These are phyloP conservation scores for Leptopilina drosophilae DNA, from an alignment of 2,888 invertebrate genomes.

Conservation along the genomic window DNA sequence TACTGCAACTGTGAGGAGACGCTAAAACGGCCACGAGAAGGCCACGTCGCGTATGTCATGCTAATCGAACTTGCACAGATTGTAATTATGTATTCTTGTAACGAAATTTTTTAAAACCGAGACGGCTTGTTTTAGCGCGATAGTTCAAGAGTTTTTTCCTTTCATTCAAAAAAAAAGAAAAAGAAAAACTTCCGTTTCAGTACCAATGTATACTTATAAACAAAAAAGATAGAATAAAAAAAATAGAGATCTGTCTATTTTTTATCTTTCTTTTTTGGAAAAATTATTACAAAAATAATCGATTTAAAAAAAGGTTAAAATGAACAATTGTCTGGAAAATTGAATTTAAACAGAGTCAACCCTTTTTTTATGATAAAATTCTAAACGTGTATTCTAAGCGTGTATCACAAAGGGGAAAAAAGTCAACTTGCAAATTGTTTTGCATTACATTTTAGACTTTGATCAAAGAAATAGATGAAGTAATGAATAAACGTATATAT, in stretches of 20 bases:
- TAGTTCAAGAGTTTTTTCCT: not conserved
- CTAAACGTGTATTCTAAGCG: too few species aligned
- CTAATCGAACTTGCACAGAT: slow-evolving; percentile 37
- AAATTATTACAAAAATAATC: not conserved
- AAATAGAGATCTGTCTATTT: not conserved
- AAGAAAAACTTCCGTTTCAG: not conserved
- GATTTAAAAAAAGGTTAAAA: too few species aligned
- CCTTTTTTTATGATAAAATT: too few species aligned
- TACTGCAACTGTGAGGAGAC: slow-evolving; percentile 1
- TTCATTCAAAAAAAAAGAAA: slow-evolving; percentile 5
- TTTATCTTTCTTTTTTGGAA: too few species aligned
- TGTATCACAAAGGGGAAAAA: too few species aligned
- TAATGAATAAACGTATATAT: slow-evolving; percentile 2
- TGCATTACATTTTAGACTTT: not conserved
- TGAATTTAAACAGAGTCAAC: too few species aligned
- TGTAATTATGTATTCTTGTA: slow-evolving; percentile 24
- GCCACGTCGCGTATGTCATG: slow-evolving; percentile 39
- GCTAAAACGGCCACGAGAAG: slow-evolving; percentile 39
- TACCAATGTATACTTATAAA: not conserved
- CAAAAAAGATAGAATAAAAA: not conserved
- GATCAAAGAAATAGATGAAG: not conserved
- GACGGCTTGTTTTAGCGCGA: slow-evolving; percentile 7
- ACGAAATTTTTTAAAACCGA: slow-evolving; percentile 27
- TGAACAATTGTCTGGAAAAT: too few species aligned
- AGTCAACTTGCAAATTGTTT: too few species aligned